Evolutionary conservation across 2,113 vertebrate genomes (phyloP).

Genomic region (Vulpes lagopus): DNA sequence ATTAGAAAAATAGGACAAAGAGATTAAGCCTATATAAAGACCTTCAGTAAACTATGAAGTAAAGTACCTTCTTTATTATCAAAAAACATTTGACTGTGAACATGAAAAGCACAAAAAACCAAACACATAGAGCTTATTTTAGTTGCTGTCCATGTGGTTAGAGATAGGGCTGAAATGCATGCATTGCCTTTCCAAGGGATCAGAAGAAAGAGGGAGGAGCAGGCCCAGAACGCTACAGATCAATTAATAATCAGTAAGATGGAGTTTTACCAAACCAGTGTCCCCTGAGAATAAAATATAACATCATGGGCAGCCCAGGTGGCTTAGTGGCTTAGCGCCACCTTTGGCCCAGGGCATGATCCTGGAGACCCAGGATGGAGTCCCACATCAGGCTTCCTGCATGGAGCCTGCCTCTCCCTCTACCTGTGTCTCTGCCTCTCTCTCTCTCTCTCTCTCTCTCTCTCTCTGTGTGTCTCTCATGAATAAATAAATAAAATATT

Average conservation of each 20-base stretch:
- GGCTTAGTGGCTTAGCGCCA: too few relatives aligned
- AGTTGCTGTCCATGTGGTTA: background rate
- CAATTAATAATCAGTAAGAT: background rate
- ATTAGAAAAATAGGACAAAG: slow-evolving; percentile 68
- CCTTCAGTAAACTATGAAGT: slow-evolving; percentile 42
- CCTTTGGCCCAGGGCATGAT: too few relatives aligned
- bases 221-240: background rate
- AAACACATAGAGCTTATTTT: background rate
- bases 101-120: slow-evolving; percentile 64
- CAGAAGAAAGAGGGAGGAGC: background rate
- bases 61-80: slow-evolving; percentile 35
- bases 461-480: too few relatives aligned
- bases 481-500: too few relatives aligned
- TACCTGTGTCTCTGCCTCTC: too few relatives aligned
- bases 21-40: slow-evolving; percentile 61
- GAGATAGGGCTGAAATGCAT: background rate
- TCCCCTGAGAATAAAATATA: background rate
- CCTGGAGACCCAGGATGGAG: too few relatives aligned
- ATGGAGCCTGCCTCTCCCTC: too few relatives aligned
- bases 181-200: background rate
- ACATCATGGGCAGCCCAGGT: too few relatives aligned
- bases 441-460: too few relatives aligned
- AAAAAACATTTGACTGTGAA: slow-evolving; percentile 54
- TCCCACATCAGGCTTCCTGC: too few relatives aligned
- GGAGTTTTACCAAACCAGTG: background rate